Evolutionary conservation across 2,113 vertebrate genomes (phyloP).

Genomic region (Prochilodus magdalenae): DNA sequence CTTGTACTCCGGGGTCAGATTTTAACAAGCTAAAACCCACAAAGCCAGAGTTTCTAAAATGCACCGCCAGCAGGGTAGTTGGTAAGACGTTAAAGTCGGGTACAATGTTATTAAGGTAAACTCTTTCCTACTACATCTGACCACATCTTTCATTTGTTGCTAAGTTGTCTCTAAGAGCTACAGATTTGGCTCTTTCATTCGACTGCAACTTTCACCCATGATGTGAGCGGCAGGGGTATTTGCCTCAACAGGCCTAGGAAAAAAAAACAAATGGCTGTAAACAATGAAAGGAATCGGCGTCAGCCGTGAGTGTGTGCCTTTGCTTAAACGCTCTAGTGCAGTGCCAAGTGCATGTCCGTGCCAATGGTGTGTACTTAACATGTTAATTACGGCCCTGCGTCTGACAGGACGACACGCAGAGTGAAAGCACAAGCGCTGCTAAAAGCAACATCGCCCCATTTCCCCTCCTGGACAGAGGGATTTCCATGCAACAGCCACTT

Average conservation of each 20-base stretch:
- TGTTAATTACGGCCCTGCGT: constrained; percentile 53
- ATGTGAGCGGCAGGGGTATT: neutral
- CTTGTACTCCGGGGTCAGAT: too few species aligned
- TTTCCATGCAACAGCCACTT: neutral
- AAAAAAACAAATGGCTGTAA: constrained; percentile 30
- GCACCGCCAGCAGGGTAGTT: too few species aligned
- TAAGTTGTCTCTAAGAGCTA: neutral
- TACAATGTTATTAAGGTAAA: too few species aligned
- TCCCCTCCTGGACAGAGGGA: constrained; percentile 5
- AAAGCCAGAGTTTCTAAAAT: too few species aligned
- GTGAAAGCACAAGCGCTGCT: constrained; percentile 27
- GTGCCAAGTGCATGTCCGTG: constrained; percentile 44
- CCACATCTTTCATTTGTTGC: neutral
- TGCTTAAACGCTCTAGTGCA: constrained; percentile 43
- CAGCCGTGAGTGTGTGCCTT: constrained; percentile 3
- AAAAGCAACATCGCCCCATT: constrained; percentile 27
- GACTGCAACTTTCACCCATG: neutral
- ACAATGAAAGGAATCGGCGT: constrained; percentile 28
- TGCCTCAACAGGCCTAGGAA: constrained; percentile 44
- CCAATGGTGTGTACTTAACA: constrained; percentile 32
- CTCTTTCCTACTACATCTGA: neutral
- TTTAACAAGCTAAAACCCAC: too few species aligned
- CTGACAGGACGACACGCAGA: constrained; percentile 35
- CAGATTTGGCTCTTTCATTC: neutral
- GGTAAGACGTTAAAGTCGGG: too few species aligned